Evolutionary conservation across 2,113 vertebrate species (phyloP), one percentile per base, ranked within the genome.

Genomic region (Dasyprocta punctata): DNA sequence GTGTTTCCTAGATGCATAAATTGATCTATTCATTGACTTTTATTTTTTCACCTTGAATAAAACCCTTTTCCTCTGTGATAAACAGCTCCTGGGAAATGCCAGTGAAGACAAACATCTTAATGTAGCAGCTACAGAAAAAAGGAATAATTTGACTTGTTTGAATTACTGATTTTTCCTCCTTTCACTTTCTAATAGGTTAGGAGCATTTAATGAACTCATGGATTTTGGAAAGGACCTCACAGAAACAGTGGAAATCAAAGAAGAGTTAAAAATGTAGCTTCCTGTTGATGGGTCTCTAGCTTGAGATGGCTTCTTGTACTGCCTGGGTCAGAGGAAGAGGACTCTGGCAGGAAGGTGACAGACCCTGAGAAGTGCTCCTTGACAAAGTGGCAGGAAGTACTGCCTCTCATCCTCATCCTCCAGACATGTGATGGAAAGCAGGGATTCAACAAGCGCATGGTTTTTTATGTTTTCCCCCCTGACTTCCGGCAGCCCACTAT

Each of bases 11-110:
- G 80, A 94, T 90, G 75, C 71, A 86, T 85, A 90, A 86, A 96
- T 89, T 93, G 81, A 52, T 92, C 60, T 75, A 77, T 92, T 96
- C 89, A 58, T 52, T 75, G 75, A 33, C 36, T 80, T 88, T 71
- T 77, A 24, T 89, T 38, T 86, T 88, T 89, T 73, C 9, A 28
- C 60, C 81, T 87, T 91, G 87, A 97, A 93, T 93, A 95, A 95
- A 89, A 95, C 67, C 81, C n/a, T 61, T 92, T 96, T 73, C 69
- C 47, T 93, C 14, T 94, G 47, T 93, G 85, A 77, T 69, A 54
- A 65, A 36, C 86, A 92, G 67, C 63, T 84, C 71, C 86, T 78
- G 65, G 58, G 69, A 96, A 78, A 77, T 60, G 90, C 17, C 33
- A 86, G 12, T 65, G 33, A n/a, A 67, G 67, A 56, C 33, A 4